These are phyloP conservation scores for Nixonia krombeini DNA, from an alignment of 1,140 invertebrate species.

Conservation along the genomic window DNA sequence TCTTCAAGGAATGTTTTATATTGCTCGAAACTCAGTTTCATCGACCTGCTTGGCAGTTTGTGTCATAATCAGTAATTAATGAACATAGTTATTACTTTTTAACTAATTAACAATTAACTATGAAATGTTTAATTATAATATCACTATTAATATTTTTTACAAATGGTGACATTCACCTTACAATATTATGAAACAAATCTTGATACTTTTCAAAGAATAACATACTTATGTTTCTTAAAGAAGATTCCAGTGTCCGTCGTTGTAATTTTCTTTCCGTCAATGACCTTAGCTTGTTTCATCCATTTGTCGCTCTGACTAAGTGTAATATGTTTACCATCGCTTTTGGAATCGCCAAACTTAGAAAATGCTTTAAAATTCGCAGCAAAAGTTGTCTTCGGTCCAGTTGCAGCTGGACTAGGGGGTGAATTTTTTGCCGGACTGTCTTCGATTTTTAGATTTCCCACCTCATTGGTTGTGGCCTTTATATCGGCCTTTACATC, in stretches of 20 bases:
- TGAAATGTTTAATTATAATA: no score
- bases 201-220: no score
- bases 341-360: constrained; percentile 90
- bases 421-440: constrained; percentile 50
- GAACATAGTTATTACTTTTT: no score
- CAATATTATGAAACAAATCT: no score
- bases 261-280: constrained; percentile 90
- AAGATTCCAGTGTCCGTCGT: constrained; percentile 91
- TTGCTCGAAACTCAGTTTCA: constrained; percentile 80
- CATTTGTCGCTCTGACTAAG: constrained; percentile 93
- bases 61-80: no score
- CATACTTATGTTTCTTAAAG: constrained; percentile 91
- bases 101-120: no score
- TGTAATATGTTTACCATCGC: constrained; percentile 88
- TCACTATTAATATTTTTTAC: no score
- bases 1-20: constrained; percentile 88
- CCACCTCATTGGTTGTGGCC: constrained; percentile 47
- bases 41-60: constrained; percentile 70
- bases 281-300: constrained; percentile 95
- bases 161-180: no score
- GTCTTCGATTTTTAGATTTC: constrained; percentile 59
- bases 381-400: constrained; percentile 47
- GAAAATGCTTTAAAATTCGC: constrained; percentile 78
- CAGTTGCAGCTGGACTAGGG: constrained; percentile 25
- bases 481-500: constrained; percentile 16